Base-by-base conservation (phyloP, 1,140 invertebrate species). In the Nasonia giraulti region DNA sequence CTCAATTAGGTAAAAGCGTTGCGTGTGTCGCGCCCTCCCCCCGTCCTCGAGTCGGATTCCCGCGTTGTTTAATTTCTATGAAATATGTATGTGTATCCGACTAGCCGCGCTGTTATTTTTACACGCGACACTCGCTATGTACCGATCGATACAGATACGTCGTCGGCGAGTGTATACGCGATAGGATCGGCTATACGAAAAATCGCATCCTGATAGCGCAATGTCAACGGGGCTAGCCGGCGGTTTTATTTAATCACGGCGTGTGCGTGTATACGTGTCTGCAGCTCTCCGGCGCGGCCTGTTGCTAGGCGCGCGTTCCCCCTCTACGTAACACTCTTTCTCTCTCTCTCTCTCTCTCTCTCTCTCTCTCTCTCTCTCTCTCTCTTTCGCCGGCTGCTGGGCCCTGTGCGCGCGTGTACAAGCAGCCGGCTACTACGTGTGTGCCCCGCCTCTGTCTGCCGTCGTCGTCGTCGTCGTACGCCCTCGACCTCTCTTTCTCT, bases 251-350 rank as follows among this genome's bases (percentile, higher is more conserved):
- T 84, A 84, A 84, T 80, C 77, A 84, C 77, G 86, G 40, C 69
- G 55, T 31, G 86, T 84, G 86, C 81, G 66, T 79, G 71, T 80
- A 74, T 77, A 71, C 71, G 86, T 79, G 12, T 84, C 88, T 86
- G 89, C 87, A 89, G 89, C 88, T 62, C 89, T 89, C 91, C 91
- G 89, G 27, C 68, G 87, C 90, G 89, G 91, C 90, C 91, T 93
- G 92, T 92, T 93, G 92, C 92, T 93, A 93, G 89, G 92, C 91
- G 92, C 91, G 91, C 91, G 92, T 91, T 89, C 91, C 90, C 88
- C 88, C 87, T 86, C 86, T 78, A 44, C 40, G 10, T 44, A 44
- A 44, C 83, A 73, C 80, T 5, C 17, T 1, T 20, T 69, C 68
- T 68, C 78, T 68, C 78, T 69, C 66, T 20, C 62, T 68, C 86